Conservation (phyloP, 2,888 invertebrate species). For the Leptopterna dolabrata region DNA sequence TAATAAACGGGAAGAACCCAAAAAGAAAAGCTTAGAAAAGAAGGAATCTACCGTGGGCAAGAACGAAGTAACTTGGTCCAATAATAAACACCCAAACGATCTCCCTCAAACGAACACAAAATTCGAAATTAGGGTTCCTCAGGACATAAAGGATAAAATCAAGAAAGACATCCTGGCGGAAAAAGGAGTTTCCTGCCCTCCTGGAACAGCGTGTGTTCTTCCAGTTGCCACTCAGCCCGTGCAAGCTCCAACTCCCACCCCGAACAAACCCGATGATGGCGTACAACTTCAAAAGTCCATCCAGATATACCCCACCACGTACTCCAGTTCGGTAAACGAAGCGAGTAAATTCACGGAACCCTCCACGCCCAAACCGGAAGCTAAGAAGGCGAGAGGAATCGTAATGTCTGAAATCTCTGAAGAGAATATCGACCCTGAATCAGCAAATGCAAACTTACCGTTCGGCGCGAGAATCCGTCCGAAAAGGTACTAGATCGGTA, state of each 20-base stretch:
- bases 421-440: constrained; percentile 40
- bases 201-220: constrained; percentile 36
- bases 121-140: constrained; percentile 33
- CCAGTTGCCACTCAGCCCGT: constrained; percentile 37
- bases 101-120: constrained; percentile 8
- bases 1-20: constrained; percentile 4
- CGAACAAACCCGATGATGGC: constrained; percentile 62
- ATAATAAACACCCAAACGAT: constrained; percentile 9
- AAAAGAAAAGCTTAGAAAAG: constrained; percentile 37
- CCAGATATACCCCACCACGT: constrained; percentile 68
- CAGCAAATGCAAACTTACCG: constrained; percentile 52
- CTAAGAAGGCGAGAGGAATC: constrained; percentile 28
- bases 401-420: constrained; percentile 57
- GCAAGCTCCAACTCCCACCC: constrained; percentile 64
- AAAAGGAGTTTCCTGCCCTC: constrained; percentile 19
- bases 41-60: constrained; percentile 47
- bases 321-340: constrained; percentile 67
- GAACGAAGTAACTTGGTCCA: constrained; percentile 62
- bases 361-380: constrained; percentile 34
- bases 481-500: constrained; percentile 56
- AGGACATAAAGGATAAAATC: constrained; percentile 32
- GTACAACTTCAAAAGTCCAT: constrained; percentile 65
- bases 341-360: constrained; percentile 42
- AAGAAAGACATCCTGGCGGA: constrained; percentile 11
- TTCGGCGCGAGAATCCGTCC: constrained; percentile 60